Conservation (phyloP, 2,797 vertebrate species). For the Myoxocephalus aenaeus region DNA sequence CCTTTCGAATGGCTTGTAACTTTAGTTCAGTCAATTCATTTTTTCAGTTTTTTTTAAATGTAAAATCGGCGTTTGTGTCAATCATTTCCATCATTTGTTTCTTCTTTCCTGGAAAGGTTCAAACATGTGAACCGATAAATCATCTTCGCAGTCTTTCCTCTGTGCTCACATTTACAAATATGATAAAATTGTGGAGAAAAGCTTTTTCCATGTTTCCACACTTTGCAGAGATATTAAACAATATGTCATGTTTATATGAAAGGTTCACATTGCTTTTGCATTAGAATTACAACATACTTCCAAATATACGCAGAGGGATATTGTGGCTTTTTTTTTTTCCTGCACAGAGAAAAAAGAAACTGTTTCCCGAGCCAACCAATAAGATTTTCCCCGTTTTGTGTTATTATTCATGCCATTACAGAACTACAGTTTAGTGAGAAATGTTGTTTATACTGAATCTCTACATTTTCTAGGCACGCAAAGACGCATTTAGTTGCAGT, state of each 20-base stretch:
- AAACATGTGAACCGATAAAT: neutral
- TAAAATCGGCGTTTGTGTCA: neutral
- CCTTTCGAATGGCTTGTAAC: neutral
- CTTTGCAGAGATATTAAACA: slow-evolving; percentile 35
- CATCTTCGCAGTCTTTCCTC: neutral
- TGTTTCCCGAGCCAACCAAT: neutral
- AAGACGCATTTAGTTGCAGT: neutral
- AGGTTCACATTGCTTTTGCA: neutral
- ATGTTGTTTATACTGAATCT: slow-evolving; percentile 5
- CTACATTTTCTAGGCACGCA: neutral
- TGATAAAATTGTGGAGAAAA: neutral
- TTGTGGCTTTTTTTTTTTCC: neutral
- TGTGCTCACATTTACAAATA: neutral
- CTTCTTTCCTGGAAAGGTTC: neutral
- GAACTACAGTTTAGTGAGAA: neutral
- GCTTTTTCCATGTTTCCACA: slow-evolving; percentile 3
- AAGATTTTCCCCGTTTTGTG: neutral
- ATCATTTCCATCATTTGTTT: neutral
- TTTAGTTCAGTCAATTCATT: neutral
- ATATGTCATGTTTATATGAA: slow-evolving; percentile 28
- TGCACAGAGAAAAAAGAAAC: neutral
- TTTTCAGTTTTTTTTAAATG: neutral
- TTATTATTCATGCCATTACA: neutral
- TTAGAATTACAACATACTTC: neutral
- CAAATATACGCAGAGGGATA: slow-evolving; percentile 3